Base-by-base conservation (phyloP, 2,888 invertebrate species). In the Cyclophora punctaria region DNA sequence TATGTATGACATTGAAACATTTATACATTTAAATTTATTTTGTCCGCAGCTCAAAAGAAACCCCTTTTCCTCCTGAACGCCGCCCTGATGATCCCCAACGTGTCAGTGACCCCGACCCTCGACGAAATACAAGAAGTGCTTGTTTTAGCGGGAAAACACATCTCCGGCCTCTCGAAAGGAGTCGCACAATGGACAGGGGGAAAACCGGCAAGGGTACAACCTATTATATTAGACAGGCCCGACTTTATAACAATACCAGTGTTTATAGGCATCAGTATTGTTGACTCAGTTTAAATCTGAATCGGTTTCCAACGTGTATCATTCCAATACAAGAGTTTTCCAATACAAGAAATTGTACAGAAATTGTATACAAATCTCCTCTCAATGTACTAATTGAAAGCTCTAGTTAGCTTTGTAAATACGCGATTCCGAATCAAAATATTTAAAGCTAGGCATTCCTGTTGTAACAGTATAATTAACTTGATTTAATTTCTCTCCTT, bases 121-220 rank as follows among this genome's bases (percentile, higher is more conserved):
- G 97, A 98, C 48, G 97, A 98, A 58, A 93, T 98, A 34, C 98
- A 98, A 79, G 96, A 96, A 50, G 92, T 94, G 6, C 85, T 98
- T 44, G 91, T 94, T 44, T 86, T 92, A 43, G 95, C 95, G 4
- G 96, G 97, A 5, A 95, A 93, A 83, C 92, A 93, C 59, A 96
- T 98, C 58, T 93, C 96, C 0, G 94, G 94, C 20, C 93, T 97
- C 43, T 92, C 97, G 0, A 96, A 96, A 79, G 96, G 96, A 35
- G 96, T 98, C 34, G 94, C 95, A 0, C 97, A 96, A 72, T 98
- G 98, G 98, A 93, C 93, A 3, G 95, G 94, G 46, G 94, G 94
- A 45, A 91, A 90, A 69, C 81, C 82, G 2, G 73, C 79, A 3
- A 74, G 83, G 83, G 86, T 87, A 78, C 37, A 37, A 37, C 37